Base-by-base conservation (phyloP, 2,797 vertebrate genomes). In the Paramormyrops hopkinsi region DNA sequence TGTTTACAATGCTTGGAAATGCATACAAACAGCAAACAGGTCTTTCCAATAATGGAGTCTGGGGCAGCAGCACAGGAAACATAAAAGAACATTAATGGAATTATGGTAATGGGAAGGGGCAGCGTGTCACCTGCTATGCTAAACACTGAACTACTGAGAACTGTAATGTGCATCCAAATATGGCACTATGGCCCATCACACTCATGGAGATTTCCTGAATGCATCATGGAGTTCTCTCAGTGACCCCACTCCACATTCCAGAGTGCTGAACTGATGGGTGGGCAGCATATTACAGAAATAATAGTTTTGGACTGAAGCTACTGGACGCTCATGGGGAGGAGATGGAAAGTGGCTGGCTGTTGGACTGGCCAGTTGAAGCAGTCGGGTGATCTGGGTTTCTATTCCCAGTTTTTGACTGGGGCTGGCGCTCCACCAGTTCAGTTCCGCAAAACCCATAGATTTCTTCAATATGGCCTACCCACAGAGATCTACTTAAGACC, bases 1-100 rank as follows among this genome's bases (percentile, higher is more conserved):
- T 89, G 90, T 90, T 91, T 90, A 91, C 92, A 93, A 93, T 92
- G 93, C 93, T 94, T 92, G 93, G 92, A 92, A 90, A 91, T 29
- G 87, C 92, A 94, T 91, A 69, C 8, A 69, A 69, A 59, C 54
- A 22, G 54, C 54, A 91, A 94, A 94, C 95, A 95, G 95, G 96
- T 96, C 95, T 95, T 94, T 93, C 92, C 92, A 92, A 93, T 93
- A 95, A 95, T 94, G 93, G 92, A 91, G 92, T 89, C 88, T 92
- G 92, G 92, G 92, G 91, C 92, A 95, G 93, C 92, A 93, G 94
- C 69, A 89, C 87, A 88, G 86, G 90, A 83, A 90, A 90, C 89
- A 48, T 82, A 69, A 29, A 65, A 86, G 88, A 86, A 86, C 92
- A 93, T 92, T 91, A 90, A 92, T 93, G 92, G 92, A 94, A 94